A percentile compares a stretch with the other conserved stretches of the same genome.
These are phyloP conservation scores for Columba janthina DNA, from an alignment of 2,113 vertebrate genomes.

Conservation along the genomic window DNA sequence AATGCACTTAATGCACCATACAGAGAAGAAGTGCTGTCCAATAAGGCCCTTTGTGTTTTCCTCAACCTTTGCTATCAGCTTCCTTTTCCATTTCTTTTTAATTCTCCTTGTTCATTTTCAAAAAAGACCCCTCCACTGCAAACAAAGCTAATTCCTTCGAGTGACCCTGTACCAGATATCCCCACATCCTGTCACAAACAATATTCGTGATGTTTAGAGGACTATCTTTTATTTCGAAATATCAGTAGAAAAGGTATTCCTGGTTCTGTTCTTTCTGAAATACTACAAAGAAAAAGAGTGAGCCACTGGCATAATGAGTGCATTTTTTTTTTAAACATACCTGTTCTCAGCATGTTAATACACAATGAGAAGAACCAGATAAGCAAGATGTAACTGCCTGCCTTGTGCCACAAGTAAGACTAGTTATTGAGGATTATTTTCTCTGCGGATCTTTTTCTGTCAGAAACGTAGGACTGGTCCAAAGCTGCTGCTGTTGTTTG, in stretches of 20 bases:
- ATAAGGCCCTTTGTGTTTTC: conserved; percentile 36
- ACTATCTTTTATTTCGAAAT: conserved; percentile 21
- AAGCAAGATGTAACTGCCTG: neutral
- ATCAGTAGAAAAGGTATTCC: neutral
- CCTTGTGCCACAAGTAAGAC: neutral
- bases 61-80: conserved; percentile 28
- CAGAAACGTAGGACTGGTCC: neutral
- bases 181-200: neutral
- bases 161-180: neutral
- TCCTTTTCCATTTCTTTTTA: conserved; percentile 47
- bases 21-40: conserved; percentile 21
- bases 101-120: neutral
- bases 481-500: neutral
- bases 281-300: conserved; percentile 1
- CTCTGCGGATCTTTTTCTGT: neutral
- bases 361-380: neutral
- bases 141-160: conserved; percentile 15
- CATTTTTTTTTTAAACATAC: neutral
- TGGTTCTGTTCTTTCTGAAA: neutral
- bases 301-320: neutral
- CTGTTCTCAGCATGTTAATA: neutral
- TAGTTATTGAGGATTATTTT: neutral
- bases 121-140: neutral
- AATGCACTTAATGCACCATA: conserved; percentile 48
- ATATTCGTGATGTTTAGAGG: neutral